Evolutionary conservation across 2,113 vertebrate species (phyloP), one percentile per base, ranked within the genome.

Genomic region (Dromaius novaehollandiae): DNA sequence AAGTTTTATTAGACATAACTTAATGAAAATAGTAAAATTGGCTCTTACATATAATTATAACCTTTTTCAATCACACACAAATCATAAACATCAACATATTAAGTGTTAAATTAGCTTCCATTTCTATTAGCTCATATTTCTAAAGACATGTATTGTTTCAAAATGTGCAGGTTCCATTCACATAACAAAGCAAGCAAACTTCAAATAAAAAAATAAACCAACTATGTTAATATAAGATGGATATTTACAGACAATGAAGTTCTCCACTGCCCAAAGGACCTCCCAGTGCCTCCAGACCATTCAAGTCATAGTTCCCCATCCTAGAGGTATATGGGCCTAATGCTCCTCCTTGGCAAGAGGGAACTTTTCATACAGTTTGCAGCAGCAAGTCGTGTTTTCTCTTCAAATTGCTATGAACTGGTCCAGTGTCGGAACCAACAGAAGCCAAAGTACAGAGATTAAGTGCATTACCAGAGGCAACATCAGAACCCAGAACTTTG

Each of bases 1-100:
- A 89, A 55, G 13, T 82, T 98, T 98, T 98, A 98, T 97, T 97
- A 96, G 74, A 75, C 32, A 95, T 97, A 97, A 95, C 82, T 97
- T 88, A 97, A 86, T 90, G 82, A 86, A 10, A 81, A 18, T 30
- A 19, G 42, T 56, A 93, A 96, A 95, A 86, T 26, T 80, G 32
- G 93, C 70, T 88, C 44, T 95, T 80, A 65, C 26, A 51, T 70
- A 89, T 20, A 80, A 94, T 96, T 89, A 81, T 30, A 78, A 88
- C 36, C 53, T 81, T 75, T 94, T 95, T 16, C 69, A 89, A 95
- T 97, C 91, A 97, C 51, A 93, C 86, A 88, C 50, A 95, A 97
- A 94, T 96, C n/a, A 93, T 32, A 21, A 92, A 48, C 19, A 88
- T 66, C 51, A 89, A 91, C 81, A 88, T 65, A 61, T 46, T 86